Base-by-base conservation (phyloP, 2,888 invertebrate genomes). In the Chrysomela aeneicollis region DNA sequence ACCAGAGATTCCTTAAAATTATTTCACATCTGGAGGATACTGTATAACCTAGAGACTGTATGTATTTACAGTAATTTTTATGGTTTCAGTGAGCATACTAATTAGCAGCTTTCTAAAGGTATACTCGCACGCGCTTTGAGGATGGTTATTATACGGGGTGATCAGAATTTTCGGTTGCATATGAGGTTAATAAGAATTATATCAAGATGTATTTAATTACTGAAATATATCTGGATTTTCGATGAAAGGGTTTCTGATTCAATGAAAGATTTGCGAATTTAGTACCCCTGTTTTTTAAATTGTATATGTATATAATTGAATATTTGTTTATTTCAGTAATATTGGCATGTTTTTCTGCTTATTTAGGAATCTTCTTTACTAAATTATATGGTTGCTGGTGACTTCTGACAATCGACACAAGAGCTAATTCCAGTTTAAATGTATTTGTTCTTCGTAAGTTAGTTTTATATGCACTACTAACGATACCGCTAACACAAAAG, bases 331-430 rank as follows among this genome's bases (percentile, higher is more conserved):
- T 4, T 15, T 12, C 42, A 42, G 15, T 42, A 42, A 58, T 66
- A 59, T 58, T 59, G 62, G 69, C 65, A 67, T 70, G 70, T 66
- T 42, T 71, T 61, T 42, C 42, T 70, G 63, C 68, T 64, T 70
- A 67, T 68, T 63, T 73, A 76, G 75, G 75, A 75, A 67, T 69
- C 74, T 69, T 63, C 73, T 70, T 69, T 75, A 70, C 73, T 76
- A 73, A 77, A 74, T 74, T 76, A 76, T 67, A 73, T 75, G 77
- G 76, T 77, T 70, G 71, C 69, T 71, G 77, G 74, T 69, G 73
- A 75, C 71, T 71, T 74, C 72, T 77, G 77, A 77, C 76, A 71
- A 70, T 64, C 66, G 63, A 68, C 59, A 63, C 71, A 61, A 63
- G 70, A 67, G 69, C 67, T 72, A 71, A 70, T 70, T 66, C 70